Evolutionary conservation across 1,140 invertebrate species (phyloP).

Genomic region (Dryas iulia): DNA sequence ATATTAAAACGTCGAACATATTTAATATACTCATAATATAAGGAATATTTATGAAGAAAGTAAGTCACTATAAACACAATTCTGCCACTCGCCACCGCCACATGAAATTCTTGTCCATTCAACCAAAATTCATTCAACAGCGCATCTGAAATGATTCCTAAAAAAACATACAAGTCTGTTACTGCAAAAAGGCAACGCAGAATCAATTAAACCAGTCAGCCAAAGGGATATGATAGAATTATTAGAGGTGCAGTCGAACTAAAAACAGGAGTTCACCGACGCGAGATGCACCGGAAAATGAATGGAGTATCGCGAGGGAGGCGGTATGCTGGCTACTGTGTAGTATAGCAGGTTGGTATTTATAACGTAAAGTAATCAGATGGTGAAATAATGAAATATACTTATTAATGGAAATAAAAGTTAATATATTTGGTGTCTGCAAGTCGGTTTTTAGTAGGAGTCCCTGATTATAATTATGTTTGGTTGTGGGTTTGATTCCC

Average conservation of each 20-base stretch:
- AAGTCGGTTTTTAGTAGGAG: no score
- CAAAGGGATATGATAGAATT: conserved; percentile 18
- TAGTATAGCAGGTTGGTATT: neutral
- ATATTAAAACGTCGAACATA: no score
- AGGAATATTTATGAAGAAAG: no score
- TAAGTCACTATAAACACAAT: no score
- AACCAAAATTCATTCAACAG: neutral
- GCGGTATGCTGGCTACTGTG: no score
- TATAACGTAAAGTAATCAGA: neutral
- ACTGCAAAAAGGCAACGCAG: neutral
- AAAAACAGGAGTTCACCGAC: conserved; percentile 2
- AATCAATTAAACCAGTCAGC: conserved; percentile 14
- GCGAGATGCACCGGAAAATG: conserved; percentile 7
- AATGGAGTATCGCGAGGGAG: neutral
- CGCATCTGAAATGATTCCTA: neutral
- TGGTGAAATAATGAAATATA: neutral
- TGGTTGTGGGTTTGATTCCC: neutral
- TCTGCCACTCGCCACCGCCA: no score
- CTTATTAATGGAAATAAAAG: neutral
- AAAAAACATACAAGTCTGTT: neutral
- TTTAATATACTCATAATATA: no score
- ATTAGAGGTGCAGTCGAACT: conserved; percentile 19
- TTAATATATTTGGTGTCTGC: no score
- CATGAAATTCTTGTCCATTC: no score
- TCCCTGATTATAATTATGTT: neutral